phyloP scores from a whole-genome alignment of 2,888 invertebrate species.

The Osedax fenrisi region DNA sequence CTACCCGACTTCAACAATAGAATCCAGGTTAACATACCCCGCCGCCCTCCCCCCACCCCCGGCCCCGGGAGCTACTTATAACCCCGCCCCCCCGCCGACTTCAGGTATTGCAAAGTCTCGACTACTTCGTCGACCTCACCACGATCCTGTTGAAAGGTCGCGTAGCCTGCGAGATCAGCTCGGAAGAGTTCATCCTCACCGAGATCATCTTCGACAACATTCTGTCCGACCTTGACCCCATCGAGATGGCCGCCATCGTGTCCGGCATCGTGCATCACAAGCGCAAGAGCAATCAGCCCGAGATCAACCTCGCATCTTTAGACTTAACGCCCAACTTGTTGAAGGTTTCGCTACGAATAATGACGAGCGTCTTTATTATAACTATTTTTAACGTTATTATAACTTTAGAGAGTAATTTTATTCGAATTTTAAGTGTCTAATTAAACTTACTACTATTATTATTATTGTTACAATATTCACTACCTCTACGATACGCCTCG shows the following conservation, averaged over 20 bases:
- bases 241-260: conserved; percentile 83
- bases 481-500: no score
- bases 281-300: background rate
- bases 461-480: no score
- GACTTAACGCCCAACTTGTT: background rate
- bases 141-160: conserved; percentile 60
- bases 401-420: no score
- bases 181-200: conserved; percentile 71
- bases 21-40: conserved; percentile 41
- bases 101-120: conserved; percentile 59
- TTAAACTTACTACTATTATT: no score
- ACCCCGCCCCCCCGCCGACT: no score
- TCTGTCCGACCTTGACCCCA: conserved; percentile 69
- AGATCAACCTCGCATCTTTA: conserved; percentile 43
- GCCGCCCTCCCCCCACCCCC: background rate
- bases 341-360: no score
- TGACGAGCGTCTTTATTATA: no score
- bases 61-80: background rate
- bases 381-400: no score
- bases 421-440: no score
- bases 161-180: conserved; percentile 74
- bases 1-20: conserved; percentile 76
- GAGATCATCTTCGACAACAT: conserved; percentile 82
- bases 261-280: conserved; percentile 79
- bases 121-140: conserved; percentile 65